These are phyloP conservation scores for Camponotus vicinus DNA, from an alignment of 1,140 invertebrate species.

Conservation along the genomic window DNA sequence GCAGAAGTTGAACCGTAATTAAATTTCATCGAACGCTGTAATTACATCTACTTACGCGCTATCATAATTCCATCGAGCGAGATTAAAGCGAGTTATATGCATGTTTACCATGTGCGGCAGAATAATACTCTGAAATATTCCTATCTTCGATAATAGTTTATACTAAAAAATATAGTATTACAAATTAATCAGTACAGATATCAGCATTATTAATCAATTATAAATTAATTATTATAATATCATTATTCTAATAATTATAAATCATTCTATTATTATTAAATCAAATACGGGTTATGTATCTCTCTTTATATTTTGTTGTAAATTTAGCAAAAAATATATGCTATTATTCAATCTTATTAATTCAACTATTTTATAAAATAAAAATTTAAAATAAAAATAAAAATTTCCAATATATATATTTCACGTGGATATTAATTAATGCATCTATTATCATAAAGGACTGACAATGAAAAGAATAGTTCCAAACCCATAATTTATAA, in stretches of 20 bases:
- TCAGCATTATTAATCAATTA: conserved; percentile 25
- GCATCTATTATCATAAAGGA: background rate
- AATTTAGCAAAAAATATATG: background rate
- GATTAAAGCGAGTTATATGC: conserved; percentile 38
- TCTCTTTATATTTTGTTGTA: background rate
- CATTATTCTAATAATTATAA: conserved; percentile 3
- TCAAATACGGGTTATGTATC: too few species aligned
- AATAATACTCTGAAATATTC: conserved; percentile 32
- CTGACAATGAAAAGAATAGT: background rate
- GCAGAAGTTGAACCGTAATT: conserved; percentile 2
- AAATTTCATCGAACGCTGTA: conserved; percentile 33
- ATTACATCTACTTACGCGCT: conserved; percentile 27
- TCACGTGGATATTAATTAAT: background rate
- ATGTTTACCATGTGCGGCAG: background rate
- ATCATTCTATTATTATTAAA: background rate
- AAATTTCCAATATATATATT: background rate
- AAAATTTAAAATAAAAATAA: background rate
- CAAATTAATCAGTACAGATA: conserved; percentile 7
- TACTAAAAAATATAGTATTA: background rate
- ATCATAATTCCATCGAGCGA: conserved; percentile 37
- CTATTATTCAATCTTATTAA: background rate
- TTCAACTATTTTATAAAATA: background rate
- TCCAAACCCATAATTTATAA: conserved; percentile 7
- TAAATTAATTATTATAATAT: background rate
- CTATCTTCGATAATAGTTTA: background rate